Base-by-base conservation (phyloP, 2,888 invertebrate genomes). In the Cephus nigrinus region DNA sequence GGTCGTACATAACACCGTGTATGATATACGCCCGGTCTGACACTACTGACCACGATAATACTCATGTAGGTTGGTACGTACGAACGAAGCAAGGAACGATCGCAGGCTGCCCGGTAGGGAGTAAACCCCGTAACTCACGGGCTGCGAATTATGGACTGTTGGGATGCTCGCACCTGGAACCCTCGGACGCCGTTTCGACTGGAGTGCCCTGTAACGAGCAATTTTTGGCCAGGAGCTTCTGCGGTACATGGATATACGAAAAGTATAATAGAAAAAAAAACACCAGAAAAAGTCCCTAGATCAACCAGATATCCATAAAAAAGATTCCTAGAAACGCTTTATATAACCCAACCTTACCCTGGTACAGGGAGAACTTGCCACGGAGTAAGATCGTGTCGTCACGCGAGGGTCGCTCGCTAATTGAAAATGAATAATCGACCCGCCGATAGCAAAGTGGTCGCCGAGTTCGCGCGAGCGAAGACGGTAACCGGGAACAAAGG, bases 81-180 rank as follows among this genome's bases (percentile, higher is more conserved):
- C 79, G 78, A 77, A 81, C 78, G 80, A 75, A 78, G 75, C 79
- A 69, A 75, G 11, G 82, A 77, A 75, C 79, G 83, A 82, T 83
- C 80, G 80, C 79, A 69, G 79, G 76, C 83, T 81, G 69, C 69
- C 69, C 82, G 85, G 82, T 81, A 83, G 82, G 82, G 82, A 86
- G 85, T 81, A 80, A 80, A 82, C 79, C 76, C 84, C 84, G 84
- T 86, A 87, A 87, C 79, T 87, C 85, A 87, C 78, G 36, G 34
- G 31, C 75, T 76, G 81, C 82, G 85, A 87, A 86, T 86, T 86
- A 84, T 85, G 82, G 84, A 85, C 82, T 80, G 81, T 81, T 76
- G 75, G 83, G 77, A 55, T 80, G 76, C 79, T 80, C 81, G 81
- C 86, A 86, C 86, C 85, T 86, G 86, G 82, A 82, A 78, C 78